These are phyloP conservation scores for Microctenopoma lineatum DNA, from an alignment of 2,797 vertebrate genomes.

Conservation along the genomic window DNA sequence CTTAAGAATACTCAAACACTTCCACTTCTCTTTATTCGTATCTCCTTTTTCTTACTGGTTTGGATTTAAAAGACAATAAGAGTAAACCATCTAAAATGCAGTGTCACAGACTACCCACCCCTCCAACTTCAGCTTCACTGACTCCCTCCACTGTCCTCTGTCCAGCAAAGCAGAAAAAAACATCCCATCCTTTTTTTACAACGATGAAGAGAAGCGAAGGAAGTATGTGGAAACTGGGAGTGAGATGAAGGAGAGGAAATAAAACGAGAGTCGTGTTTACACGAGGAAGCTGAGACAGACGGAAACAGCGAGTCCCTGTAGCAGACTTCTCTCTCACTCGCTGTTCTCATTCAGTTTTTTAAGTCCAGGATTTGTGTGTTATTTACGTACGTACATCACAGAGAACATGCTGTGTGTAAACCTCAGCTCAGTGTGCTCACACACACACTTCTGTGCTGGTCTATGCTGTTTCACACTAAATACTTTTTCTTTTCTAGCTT, in stretches of 20 bases:
- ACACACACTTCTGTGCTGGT: constrained; percentile 23
- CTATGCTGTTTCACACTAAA: constrained; percentile 27
- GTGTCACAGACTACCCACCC: constrained; percentile 22
- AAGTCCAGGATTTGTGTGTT: not conserved
- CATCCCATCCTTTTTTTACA: constrained; percentile 22
- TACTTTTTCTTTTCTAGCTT: constrained; percentile 45
- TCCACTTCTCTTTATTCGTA: constrained; percentile 9
- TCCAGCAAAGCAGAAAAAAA: constrained; percentile 45
- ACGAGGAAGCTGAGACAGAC: constrained; percentile 36
- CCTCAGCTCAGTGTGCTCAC: constrained; percentile 43
- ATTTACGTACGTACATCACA: constrained; percentile 29
- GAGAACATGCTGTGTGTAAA: constrained; percentile 67
- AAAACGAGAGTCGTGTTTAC: constrained; percentile 17
- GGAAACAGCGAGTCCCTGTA: constrained; percentile 33
- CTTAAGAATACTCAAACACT: constrained; percentile 20
- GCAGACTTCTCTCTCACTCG: constrained; percentile 30
- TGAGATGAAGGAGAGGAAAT: constrained; percentile 9
- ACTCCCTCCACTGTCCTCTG: constrained; percentile 15
- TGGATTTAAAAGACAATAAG: constrained; percentile 9
- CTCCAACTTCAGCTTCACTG: not conserved
- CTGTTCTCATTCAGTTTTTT: constrained; percentile 51
- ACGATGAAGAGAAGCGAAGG: constrained; percentile 32
- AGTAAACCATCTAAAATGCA: not conserved
- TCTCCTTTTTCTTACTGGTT: not conserved
- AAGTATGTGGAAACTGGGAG: constrained; percentile 24